Percentiles rank a stretch among this genome's conserved stretches.
Evolutionary conservation across 2,888 invertebrate species (phyloP).

Genomic region (Ectobius pallidus): DNA sequence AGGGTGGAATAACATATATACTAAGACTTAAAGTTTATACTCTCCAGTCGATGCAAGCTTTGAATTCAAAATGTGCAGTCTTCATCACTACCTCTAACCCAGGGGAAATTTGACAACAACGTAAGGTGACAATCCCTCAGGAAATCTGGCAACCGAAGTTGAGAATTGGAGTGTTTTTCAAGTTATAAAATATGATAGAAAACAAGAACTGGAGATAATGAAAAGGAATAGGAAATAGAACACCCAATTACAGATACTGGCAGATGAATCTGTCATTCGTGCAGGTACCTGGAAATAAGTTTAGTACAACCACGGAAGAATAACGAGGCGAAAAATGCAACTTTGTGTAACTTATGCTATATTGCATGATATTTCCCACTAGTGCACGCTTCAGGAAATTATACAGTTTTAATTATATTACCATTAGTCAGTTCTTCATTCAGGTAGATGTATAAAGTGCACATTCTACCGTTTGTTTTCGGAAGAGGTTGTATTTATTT

Average conservation of each 20-base stretch:
- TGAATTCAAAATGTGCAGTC: neutral
- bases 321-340: too few species aligned
- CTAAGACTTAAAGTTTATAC: neutral
- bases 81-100: neutral
- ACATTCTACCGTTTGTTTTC: too few species aligned
- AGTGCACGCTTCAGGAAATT: too few species aligned
- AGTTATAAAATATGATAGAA: neutral
- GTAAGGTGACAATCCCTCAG: conserved; percentile 1
- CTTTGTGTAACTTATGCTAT: too few species aligned
- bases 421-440: too few species aligned
- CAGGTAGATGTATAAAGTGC: too few species aligned
- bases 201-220: neutral
- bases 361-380: too few species aligned
- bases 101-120: conserved; percentile 13
- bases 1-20: neutral
- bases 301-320: too few species aligned
- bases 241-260: neutral
- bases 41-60: neutral
- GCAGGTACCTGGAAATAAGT: too few species aligned
- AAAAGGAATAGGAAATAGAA: neutral
- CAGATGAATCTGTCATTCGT: neutral
- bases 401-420: too few species aligned
- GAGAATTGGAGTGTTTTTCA: neutral
- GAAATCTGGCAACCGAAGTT: neutral
- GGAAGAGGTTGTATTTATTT: too few species aligned